Percentiles rank a stretch among this genome's conserved stretches.
These are phyloP conservation scores for Bos taurus DNA, from an alignment of 2,113 vertebrate species.

Conservation along the genomic window ARS-UCD2.0 NC_037335.1:12300501-12301000, in stretches of 20 bases:
- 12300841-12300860: background rate
- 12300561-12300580: fast-evolving
- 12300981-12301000: background rate
- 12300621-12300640: background rate
- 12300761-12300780: background rate
- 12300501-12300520: background rate
- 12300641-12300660: background rate
- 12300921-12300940: background rate
- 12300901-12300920: background rate
- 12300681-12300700: background rate
- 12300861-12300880: background rate
- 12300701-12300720: background rate
- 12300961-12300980: background rate
- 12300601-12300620: background rate
- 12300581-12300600: background rate
- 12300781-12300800: background rate
- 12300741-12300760: background rate
- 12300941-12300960: background rate
- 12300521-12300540: background rate
- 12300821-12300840: background rate
- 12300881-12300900: background rate
- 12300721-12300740: background rate
- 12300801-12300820: background rate
- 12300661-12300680: background rate
- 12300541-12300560: background rate